Percentiles rank a stretch among this genome's conserved stretches.
Evolutionary conservation across 2,888 invertebrate species (phyloP).

Genomic region (Meteorus cinctellus): DNA sequence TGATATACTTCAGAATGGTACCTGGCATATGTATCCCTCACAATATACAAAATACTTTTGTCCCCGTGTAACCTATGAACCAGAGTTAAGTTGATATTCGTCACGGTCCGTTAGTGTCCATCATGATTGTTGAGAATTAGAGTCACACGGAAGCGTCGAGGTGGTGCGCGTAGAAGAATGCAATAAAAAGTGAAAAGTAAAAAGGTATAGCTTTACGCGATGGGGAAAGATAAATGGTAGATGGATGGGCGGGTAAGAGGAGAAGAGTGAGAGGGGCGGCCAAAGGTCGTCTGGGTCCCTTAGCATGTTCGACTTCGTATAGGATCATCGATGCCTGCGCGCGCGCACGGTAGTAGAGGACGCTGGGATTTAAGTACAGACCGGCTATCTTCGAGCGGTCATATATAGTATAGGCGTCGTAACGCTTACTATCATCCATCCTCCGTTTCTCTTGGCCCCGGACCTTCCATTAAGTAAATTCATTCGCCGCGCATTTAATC

Average conservation of each 20-base stretch:
- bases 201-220: background rate
- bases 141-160: conserved; percentile 51
- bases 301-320: conserved; percentile 46
- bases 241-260: conserved; percentile 5
- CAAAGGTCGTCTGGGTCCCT: conserved; percentile 42
- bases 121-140: conserved; percentile 43
- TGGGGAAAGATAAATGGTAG: conserved; percentile 7
- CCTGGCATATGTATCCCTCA: no score
- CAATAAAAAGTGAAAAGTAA: conserved; percentile 35
- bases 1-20: background rate
- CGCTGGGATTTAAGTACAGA: conserved; percentile 54
- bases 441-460: conserved; percentile 34
- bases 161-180: conserved; percentile 40
- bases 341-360: conserved; percentile 42
- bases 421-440: conserved; percentile 53
- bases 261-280: conserved; percentile 43
- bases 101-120: conserved; percentile 44
- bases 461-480: conserved; percentile 54
- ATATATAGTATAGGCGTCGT: conserved; percentile 46
- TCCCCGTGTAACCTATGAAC: conserved; percentile 26
- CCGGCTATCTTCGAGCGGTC: conserved; percentile 43
- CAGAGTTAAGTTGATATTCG: conserved; percentile 33
- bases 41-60: background rate
- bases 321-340: conserved; percentile 43
- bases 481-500: conserved; percentile 52